Evolutionary conservation across 2,113 vertebrate species (phyloP), one percentile per base, ranked within the genome.

Genomic region (Gadus chalcogrammus): DNA sequence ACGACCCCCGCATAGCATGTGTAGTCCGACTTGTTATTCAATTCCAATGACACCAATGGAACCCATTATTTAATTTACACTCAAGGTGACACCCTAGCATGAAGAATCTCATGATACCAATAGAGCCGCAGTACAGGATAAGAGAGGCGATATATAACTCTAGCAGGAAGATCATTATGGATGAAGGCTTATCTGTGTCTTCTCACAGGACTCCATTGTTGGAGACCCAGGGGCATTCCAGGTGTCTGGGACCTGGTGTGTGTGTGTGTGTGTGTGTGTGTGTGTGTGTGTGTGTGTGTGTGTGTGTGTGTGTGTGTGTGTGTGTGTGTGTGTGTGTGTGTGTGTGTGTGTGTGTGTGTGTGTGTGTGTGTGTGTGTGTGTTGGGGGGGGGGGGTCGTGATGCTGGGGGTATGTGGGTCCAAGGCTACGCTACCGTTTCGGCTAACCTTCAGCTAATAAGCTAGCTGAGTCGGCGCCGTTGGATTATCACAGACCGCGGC

Each of bases 201-300:
- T 67, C 75, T 67, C 70, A 89, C 87, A 88, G 87, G 76, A 77
- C 71, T 69, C 74, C 84, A 89, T 89, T 90, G 87, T 90, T 64
- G 38, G 71, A 80, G 82, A 79, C 84, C 82, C 71, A 59, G 68
- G 81, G 86, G 83, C 79, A 83, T 79, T 85, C 88, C 89, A 87
- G 89, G 87, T 90, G 85, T 84, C 83, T 81, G 77, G 84, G 81
- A 76, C 79, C 77, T 74, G 74, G 71, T 82, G 71, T 31, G 74
- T 53, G 63, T 48, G 42, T 48, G 42, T 58, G 3, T 17, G 55
- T 58, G 24, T 24, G 24, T 24, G 24, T 24, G n/a, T n/a, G n/a
- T n/a, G n/a, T n/a, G n/a, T n/a, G n/a, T n/a, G n/a, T n/a, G n/a
- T n/a, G n/a, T n/a, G n/a, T n/a, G n/a, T n/a, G n/a, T n/a, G n/a